These are phyloP conservation scores for Patella caerulea DNA, from an alignment of 2,888 invertebrate species.

Conservation along the genomic window DNA sequence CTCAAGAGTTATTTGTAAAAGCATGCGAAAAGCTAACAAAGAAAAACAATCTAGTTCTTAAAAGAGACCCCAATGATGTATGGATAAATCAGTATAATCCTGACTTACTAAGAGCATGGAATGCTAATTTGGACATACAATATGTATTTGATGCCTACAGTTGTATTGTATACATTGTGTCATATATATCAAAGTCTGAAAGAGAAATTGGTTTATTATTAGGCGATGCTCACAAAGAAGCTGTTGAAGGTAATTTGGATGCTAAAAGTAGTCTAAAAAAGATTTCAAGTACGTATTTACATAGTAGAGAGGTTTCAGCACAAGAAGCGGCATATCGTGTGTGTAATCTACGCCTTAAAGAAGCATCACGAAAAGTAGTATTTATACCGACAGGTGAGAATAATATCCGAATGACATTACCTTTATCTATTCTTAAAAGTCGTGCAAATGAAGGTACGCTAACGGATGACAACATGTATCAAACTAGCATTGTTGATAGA, in stretches of 20 bases:
- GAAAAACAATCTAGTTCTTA: not conserved
- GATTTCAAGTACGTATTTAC: constrained; percentile 25
- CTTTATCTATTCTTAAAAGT: not conserved
- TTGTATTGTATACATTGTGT: constrained; percentile 40
- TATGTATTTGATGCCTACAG: constrained; percentile 27
- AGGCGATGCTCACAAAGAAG: constrained; percentile 27
- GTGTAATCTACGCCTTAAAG: constrained; percentile 27
- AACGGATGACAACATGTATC: constrained; percentile 13
- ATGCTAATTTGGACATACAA: constrained; percentile 19
- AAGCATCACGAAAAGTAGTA: constrained; percentile 26
- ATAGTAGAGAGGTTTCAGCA: constrained; percentile 34
- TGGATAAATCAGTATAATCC: constrained; percentile 27
- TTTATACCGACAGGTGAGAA: constrained; percentile 31
- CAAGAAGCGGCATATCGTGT: constrained; percentile 33
- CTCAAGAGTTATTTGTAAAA: not conserved
- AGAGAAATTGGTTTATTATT: constrained; percentile 30
- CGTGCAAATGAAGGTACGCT: not conserved
- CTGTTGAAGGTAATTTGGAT: constrained; percentile 26
- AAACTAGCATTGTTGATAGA: constrained; percentile 14
- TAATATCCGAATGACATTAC: not conserved
- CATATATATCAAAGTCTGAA: constrained; percentile 45
- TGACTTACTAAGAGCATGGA: constrained; percentile 4
- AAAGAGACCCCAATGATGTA: constrained; percentile 14
- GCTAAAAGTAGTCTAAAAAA: constrained; percentile 26
- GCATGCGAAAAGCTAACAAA: not conserved